A percentile compares a stretch with the other conserved stretches of the same genome.
Evolutionary conservation across 2,888 invertebrate genomes (phyloP).

Genomic region (Clanis bilineata): DNA sequence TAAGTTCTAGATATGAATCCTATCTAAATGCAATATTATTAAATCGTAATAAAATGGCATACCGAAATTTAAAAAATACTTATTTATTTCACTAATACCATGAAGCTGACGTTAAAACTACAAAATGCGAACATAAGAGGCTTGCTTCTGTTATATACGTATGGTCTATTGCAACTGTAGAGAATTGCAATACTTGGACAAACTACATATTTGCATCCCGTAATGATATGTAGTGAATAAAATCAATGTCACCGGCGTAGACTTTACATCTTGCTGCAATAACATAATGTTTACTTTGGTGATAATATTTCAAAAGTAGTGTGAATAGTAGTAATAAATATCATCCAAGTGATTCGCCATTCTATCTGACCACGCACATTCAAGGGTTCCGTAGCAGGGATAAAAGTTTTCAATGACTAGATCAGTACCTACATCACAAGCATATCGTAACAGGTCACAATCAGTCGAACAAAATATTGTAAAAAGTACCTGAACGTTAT

Average conservation of each 20-base stretch:
- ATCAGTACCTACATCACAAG: too few species aligned
- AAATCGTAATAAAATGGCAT: not conserved
- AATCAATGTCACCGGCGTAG: slow-evolving; percentile 25
- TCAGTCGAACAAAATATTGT: too few species aligned
- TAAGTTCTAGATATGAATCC: not conserved
- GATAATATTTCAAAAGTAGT: slow-evolving; percentile 4
- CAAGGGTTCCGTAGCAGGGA: too few species aligned
- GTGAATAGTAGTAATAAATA: too few species aligned
- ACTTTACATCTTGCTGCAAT: slow-evolving; percentile 5
- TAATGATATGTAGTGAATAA: slow-evolving; percentile 26
- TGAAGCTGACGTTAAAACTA: not conserved
- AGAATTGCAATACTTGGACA: slow-evolving; percentile 25
- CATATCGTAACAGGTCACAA: too few species aligned
- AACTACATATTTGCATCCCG: slow-evolving; percentile 28
- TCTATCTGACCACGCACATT: too few species aligned
- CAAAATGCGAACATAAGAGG: not conserved
- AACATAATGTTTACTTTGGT: slow-evolving; percentile 2
- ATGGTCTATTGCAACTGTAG: slow-evolving; percentile 20
- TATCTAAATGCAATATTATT: not conserved
- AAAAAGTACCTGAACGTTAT: too few species aligned
- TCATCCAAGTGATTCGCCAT: too few species aligned
- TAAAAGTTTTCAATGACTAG: too few species aligned
- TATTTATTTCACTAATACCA: too few species aligned
- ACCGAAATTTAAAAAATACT: too few species aligned
- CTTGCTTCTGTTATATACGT: not conserved